phyloP scores from a whole-genome alignment of 2,113 vertebrate genomes.

The Nothocercus julius region DNA sequence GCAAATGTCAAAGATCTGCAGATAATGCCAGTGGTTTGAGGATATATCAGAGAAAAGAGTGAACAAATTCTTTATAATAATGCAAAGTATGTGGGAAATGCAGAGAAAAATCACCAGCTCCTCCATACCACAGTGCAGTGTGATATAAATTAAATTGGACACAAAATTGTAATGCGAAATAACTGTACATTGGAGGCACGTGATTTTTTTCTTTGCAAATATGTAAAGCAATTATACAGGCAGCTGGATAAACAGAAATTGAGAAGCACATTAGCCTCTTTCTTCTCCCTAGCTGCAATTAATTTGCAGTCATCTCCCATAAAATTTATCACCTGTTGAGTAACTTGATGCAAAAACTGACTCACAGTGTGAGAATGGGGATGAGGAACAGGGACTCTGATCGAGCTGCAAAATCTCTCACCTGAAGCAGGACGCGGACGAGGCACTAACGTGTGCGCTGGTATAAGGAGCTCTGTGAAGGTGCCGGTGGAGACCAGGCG shows the following conservation, averaged over 20 bases:
- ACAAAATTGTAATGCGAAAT: background rate
- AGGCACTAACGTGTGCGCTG: background rate
- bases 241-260: background rate
- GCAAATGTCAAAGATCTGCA: background rate
- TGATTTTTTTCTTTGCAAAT: background rate
- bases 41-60: background rate
- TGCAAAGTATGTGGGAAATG: background rate
- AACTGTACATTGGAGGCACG: background rate
- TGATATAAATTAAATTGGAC: background rate
- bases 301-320: background rate
- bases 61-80: background rate
- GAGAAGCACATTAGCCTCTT: background rate
- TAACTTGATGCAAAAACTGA: slow-evolving; percentile 3
- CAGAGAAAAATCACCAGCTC: background rate
- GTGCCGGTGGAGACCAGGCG: background rate
- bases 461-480: background rate
- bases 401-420: background rate
- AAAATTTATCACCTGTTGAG: slow-evolving; percentile 11
- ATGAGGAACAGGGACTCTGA: background rate
- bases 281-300: background rate
- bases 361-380: background rate
- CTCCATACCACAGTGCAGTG: background rate
- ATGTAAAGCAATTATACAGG: background rate
- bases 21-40: background rate
- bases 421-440: background rate